Evolutionary conservation across 2,888 invertebrate species (phyloP).

Genomic region (Morinoia aosen): DNA sequence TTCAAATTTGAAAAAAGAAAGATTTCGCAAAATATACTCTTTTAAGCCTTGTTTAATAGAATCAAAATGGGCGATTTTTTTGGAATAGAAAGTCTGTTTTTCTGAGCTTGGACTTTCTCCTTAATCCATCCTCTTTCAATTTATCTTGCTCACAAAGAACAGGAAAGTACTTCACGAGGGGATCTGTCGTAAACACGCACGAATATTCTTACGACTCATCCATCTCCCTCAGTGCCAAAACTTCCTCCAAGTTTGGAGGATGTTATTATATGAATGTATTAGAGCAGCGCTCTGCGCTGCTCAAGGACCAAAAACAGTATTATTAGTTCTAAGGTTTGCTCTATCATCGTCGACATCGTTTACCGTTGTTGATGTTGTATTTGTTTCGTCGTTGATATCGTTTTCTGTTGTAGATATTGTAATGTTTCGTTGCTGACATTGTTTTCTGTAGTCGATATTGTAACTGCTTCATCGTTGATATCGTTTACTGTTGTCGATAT

Average conservation of each 20-base stretch:
- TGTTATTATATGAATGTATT: neutral
- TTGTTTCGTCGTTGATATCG: no score
- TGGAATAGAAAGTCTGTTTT: no score
- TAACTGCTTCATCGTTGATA: no score
- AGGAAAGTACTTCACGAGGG: neutral
- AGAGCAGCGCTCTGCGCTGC: neutral
- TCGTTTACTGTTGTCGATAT: no score
- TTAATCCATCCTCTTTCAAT: no score
- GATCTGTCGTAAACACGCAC: neutral
- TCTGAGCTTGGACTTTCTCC: neutral
- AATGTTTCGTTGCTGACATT: no score
- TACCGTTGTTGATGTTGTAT: no score
- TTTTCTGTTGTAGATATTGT: no score
- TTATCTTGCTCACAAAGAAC: neutral
- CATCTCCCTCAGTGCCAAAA: neutral
- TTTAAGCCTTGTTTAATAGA: no score
- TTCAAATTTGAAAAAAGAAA: neutral
- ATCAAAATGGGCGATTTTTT: no score
- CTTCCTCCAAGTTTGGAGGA: neutral
- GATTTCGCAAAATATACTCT: no score
- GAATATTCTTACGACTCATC: neutral
- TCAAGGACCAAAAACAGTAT: neutral
- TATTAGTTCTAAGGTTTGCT: neutral
- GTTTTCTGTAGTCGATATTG: no score
- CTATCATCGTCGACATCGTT: neutral